Evolutionary conservation across 2,888 invertebrate genomes (phyloP).

Genomic region (Galeopsomyia nigrocyanea): DNA sequence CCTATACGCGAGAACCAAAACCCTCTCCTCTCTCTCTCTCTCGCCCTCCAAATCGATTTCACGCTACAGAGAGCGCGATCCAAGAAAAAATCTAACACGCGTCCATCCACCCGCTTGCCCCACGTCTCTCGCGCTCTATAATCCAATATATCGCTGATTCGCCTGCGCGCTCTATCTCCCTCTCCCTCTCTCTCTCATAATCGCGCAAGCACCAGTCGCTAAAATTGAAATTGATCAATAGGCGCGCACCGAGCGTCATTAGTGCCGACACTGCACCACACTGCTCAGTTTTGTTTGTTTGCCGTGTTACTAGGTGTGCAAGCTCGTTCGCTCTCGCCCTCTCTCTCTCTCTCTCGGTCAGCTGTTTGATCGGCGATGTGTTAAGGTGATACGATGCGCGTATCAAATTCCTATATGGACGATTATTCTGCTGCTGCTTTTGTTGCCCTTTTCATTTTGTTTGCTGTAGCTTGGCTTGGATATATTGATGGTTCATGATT

Average conservation of each 20-base stretch:
- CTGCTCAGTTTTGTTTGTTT: not conserved
- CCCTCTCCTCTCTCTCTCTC: not conserved
- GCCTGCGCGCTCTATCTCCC: slow-evolving; percentile 33
- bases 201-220: not conserved
- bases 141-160: slow-evolving; percentile 30
- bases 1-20: too few species aligned
- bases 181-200: slow-evolving; percentile 37
- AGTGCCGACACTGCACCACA: not conserved
- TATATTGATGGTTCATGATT: too few species aligned
- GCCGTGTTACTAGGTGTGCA: not conserved
- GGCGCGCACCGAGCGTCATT: slow-evolving; percentile 27
- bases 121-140: not conserved
- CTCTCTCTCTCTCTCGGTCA: slow-evolving; percentile 18
- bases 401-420: not conserved
- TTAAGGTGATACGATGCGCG: slow-evolving; percentile 12
- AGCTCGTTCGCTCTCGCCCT: not conserved
- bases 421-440: not conserved
- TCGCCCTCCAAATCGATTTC: slow-evolving; percentile 41
- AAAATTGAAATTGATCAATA: slow-evolving; percentile 47
- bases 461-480: too few species aligned
- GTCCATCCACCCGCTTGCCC: slow-evolving; percentile 2
- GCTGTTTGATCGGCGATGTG: slow-evolving; percentile 20
- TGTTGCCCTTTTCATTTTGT: not conserved
- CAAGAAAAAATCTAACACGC: slow-evolving; percentile 42
- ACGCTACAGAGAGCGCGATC: slow-evolving; percentile 40